Conservation (phyloP, 2,113 vertebrate genomes). For the Scortum barcoo region DNA sequence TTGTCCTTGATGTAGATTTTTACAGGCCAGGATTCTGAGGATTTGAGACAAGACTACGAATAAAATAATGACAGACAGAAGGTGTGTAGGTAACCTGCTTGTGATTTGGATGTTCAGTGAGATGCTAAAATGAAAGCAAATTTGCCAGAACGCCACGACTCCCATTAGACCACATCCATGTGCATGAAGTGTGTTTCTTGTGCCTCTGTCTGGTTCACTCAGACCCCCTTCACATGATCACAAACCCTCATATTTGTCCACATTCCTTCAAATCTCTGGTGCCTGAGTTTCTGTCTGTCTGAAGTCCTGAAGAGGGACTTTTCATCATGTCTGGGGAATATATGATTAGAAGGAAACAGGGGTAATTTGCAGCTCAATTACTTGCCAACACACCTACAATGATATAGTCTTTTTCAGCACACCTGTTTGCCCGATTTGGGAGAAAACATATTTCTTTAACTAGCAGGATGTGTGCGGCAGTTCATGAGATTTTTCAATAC, state of each 20-base stretch:
- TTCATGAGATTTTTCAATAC: no score
- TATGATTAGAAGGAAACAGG: slow-evolving; percentile 19
- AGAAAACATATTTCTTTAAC: background rate
- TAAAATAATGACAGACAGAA: slow-evolving; percentile 1
- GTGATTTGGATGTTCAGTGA: background rate
- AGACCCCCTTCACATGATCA: background rate
- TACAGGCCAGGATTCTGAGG: no score
- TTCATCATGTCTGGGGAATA: slow-evolving; percentile 23
- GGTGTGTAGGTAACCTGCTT: background rate
- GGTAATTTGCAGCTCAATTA: slow-evolving; percentile 32
- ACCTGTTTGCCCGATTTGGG: background rate
- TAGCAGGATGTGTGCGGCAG: background rate
- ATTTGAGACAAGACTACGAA: background rate
- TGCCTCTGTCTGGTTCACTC: background rate
- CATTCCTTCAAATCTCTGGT: slow-evolving; percentile 14
- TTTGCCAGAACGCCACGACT: background rate
- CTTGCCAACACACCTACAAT: slow-evolving; percentile 10
- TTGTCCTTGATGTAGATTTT: background rate
- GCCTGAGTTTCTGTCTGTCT: slow-evolving; percentile 24
- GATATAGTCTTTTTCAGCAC: background rate
- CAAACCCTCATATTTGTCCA: slow-evolving; percentile 28
- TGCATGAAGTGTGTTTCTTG: background rate
- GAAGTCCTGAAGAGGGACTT: slow-evolving; percentile 11
- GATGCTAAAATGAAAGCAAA: background rate
- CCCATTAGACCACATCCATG: slow-evolving; percentile 2